Conservation (phyloP, 2,113 vertebrate species). For the Copsychus sechellarum region DNA sequence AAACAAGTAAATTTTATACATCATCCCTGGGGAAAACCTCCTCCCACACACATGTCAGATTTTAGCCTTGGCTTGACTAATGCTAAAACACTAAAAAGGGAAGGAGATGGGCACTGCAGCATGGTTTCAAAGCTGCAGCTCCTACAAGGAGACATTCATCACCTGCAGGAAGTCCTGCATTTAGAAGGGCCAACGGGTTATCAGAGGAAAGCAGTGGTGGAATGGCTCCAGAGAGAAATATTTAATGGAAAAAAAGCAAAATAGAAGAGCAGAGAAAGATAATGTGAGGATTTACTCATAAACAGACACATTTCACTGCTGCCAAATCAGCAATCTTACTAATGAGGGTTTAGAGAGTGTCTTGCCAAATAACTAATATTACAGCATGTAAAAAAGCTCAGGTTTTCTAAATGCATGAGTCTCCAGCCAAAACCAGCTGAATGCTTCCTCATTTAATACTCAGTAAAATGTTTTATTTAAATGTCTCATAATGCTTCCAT, state of each 20-base stretch:
- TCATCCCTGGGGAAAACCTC: neutral
- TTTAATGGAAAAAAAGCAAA: neutral
- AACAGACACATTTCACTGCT: neutral
- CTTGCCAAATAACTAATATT: constrained; percentile 34
- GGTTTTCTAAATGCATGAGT: constrained; percentile 21
- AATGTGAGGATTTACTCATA: constrained; percentile 23
- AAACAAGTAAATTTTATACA: neutral
- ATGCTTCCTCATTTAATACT: constrained; percentile 36
- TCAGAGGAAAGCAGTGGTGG: neutral
- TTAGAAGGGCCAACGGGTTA: neutral
- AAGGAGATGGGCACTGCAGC: neutral
- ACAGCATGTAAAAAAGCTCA: constrained; percentile 28
- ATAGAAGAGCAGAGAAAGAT: neutral
- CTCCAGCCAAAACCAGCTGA: constrained; percentile 49
- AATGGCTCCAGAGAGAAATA: neutral
- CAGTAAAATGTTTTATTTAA: constrained; percentile 33
- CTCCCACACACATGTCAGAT: neutral
- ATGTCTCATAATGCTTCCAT: constrained; percentile 11
- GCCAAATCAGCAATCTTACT: constrained; percentile 45
- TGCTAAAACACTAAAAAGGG: neutral
- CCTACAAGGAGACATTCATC: neutral
- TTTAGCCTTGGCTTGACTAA: constrained; percentile 17
- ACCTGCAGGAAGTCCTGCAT: neutral
- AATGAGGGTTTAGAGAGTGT: constrained; percentile 15
- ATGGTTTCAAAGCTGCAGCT: neutral